phyloP scores from a whole-genome alignment of 2,888 invertebrate species.

The Timandra comae region DNA sequence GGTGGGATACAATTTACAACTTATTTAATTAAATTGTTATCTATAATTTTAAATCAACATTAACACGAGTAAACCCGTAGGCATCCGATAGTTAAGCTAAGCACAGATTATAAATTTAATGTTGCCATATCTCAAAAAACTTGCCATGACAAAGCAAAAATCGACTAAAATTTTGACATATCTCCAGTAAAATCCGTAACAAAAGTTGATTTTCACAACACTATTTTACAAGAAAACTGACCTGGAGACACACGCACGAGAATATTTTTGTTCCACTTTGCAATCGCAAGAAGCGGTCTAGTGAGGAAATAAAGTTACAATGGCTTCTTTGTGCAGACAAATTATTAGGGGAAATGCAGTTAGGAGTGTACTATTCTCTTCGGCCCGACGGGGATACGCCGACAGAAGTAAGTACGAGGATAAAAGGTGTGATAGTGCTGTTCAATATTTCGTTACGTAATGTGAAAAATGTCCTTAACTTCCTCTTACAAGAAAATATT shows the following conservation, averaged over 20 bases:
- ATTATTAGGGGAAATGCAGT: slow-evolving; percentile 80
- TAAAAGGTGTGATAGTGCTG: slow-evolving; percentile 26
- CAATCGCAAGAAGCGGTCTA: slow-evolving; percentile 68
- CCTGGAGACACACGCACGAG: slow-evolving; percentile 19
- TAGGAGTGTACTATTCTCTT: slow-evolving; percentile 78
- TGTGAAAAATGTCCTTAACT: slow-evolving; percentile 48
- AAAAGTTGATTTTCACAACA: slow-evolving; percentile 18
- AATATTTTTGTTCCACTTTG: slow-evolving; percentile 46
- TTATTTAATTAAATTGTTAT: too few relatives aligned
- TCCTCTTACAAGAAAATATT: slow-evolving; percentile 1
- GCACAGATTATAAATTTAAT: too few relatives aligned
- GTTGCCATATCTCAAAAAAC: slow-evolving; percentile 2
- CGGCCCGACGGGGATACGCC: slow-evolving; percentile 77
- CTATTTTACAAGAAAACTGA: slow-evolving; percentile 16
- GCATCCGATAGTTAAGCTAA: too few relatives aligned
- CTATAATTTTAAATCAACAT: too few relatives aligned
- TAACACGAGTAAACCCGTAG: too few relatives aligned
- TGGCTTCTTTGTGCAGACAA: slow-evolving; percentile 87
- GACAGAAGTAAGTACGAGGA: slow-evolving; percentile 78
- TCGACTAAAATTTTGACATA: too few relatives aligned
- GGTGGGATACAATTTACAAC: too few relatives aligned
- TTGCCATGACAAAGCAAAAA: slow-evolving; percentile 1
- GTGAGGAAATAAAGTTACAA: slow-evolving; percentile 67
- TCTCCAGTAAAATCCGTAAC: too few relatives aligned
- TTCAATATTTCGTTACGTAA: slow-evolving; percentile 70